These are phyloP conservation scores for Myiothlypis chrysogaster DNA, from an alignment of 2,797 vertebrate species.

Conservation along the genomic window DNA sequence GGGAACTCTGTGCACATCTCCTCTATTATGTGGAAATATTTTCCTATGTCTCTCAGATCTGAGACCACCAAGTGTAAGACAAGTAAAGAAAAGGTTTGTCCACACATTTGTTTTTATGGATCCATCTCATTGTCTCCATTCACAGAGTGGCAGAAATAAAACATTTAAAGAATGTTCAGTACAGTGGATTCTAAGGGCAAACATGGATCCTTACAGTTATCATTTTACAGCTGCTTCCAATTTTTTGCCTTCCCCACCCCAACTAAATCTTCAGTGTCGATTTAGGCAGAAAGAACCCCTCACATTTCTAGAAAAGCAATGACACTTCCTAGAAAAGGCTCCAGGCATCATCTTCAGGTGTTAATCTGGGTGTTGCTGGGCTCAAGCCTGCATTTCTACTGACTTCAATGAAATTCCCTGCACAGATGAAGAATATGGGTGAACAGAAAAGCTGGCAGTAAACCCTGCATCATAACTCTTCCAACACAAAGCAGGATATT, in stretches of 20 bases:
- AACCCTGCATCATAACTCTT: background rate
- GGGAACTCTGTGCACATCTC: background rate
- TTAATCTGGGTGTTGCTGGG: background rate
- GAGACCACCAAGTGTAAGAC: background rate
- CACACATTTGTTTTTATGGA: conserved; percentile 1
- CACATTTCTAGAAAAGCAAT: background rate
- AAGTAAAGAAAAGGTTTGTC: conserved; percentile 38
- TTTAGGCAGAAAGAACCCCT: background rate
- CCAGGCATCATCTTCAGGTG: background rate
- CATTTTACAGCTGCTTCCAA: background rate
- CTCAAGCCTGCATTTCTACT: background rate
- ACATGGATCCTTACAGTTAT: background rate
- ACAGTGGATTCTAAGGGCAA: background rate
- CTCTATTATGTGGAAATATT: conserved; percentile 9
- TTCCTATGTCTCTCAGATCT: conserved; percentile 27
- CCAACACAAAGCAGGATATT: background rate
- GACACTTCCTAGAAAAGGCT: background rate
- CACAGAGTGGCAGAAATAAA: conserved; percentile 37
- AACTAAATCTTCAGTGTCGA: background rate
- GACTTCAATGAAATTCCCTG: background rate
- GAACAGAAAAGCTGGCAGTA: background rate
- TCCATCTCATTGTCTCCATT: background rate
- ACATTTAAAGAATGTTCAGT: background rate
- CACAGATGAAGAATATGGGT: background rate
- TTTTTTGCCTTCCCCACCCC: background rate